A percentile compares a stretch with the other conserved stretches of the same genome.
phyloP scores from a whole-genome alignment of 2,797 vertebrate genomes.

The Florisuga fusca region DNA sequence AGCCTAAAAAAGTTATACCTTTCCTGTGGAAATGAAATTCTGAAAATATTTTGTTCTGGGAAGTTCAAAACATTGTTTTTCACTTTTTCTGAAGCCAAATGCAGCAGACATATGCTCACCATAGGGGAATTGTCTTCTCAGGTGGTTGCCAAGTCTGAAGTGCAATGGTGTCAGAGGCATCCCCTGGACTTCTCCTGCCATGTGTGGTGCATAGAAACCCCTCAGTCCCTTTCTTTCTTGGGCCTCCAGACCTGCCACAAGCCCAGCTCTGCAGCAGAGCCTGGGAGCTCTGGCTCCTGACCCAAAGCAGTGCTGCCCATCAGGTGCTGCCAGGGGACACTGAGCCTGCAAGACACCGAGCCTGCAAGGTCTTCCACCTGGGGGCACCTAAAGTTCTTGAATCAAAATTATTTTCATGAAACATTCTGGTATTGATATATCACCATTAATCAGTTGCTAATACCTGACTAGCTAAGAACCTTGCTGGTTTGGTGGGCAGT shows the following conservation, averaged over 20 bases:
- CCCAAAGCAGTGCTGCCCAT: neutral
- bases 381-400: neutral
- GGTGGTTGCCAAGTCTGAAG: neutral
- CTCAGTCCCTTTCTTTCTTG: neutral
- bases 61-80: neutral
- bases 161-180: neutral
- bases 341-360: fast-evolving
- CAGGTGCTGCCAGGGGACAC: neutral
- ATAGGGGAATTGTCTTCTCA: neutral
- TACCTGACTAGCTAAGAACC: neutral
- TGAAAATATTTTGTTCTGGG: constrained; percentile 12
- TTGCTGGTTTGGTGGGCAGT: neutral
- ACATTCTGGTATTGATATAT: neutral
- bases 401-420: neutral
- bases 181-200: neutral
- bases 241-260: neutral
- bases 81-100: neutral
- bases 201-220: neutral
- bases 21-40: constrained; percentile 3
- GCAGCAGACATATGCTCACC: neutral
- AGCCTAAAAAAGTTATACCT: neutral
- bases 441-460: neutral
- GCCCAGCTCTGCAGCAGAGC: neutral
- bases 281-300: neutral
- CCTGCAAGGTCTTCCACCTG: neutral